Evolutionary conservation across 1,140 invertebrate species (phyloP).

Genomic region (Lepeophtheirus salmonis): DNA sequence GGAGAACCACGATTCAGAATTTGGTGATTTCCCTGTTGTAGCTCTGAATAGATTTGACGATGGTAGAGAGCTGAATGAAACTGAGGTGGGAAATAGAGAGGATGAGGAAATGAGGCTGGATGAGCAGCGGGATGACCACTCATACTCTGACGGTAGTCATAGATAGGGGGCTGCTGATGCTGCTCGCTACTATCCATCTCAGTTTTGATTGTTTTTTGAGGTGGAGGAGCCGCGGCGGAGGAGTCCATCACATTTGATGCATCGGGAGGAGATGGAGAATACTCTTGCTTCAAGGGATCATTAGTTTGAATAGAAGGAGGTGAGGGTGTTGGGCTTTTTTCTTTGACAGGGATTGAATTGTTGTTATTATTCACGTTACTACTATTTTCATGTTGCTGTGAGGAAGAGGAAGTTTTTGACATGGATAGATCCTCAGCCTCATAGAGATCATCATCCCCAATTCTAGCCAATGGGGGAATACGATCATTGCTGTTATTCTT

Average conservation of each 20-base stretch:
- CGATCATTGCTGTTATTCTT: background rate
- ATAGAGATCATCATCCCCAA: background rate
- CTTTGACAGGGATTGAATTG: no score
- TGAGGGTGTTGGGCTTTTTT: background rate
- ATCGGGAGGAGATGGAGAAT: background rate
- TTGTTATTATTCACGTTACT: no score
- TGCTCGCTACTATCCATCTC: background rate
- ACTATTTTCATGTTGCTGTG: background rate
- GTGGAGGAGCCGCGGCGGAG: background rate
- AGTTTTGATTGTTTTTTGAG: background rate
- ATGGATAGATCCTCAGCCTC: slow-evolving; percentile 12
- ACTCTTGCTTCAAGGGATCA: background rate
- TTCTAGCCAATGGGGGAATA: background rate
- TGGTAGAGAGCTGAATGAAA: background rate
- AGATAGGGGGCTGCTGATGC: background rate
- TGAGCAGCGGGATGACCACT: no score
- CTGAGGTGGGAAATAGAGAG: background rate
- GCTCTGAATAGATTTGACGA: background rate
- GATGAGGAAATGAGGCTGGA: background rate
- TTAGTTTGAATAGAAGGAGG: background rate
- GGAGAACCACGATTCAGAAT: no score
- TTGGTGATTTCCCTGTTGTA: no score
- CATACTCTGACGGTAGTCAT: background rate
- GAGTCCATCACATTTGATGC: background rate
- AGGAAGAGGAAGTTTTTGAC: background rate